Evolutionary conservation across 2,113 vertebrate species (phyloP), one percentile per base, ranked within the genome.

Genomic region (Copsychus sechellarum): DNA sequence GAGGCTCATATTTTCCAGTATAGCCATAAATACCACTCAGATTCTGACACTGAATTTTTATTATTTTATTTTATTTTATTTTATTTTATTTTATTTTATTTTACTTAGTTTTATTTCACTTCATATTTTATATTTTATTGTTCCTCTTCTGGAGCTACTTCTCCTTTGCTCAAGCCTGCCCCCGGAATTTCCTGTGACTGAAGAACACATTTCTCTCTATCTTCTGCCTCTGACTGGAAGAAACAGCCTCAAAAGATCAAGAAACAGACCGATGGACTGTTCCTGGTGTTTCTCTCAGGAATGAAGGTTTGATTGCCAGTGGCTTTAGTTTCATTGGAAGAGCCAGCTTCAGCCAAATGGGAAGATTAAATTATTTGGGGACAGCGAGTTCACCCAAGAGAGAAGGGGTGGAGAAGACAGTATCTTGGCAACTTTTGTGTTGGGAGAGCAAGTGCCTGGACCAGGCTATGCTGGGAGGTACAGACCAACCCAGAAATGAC

Each of bases 271-370:
- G 5, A 85, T 92, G 60, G 86, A 56, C 60, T 34, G 72, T 78
- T 88, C 58, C 88, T 88, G 91, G 76, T 97, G 25, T 90, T 83
- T 70, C 79, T 90, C 76, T 95, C 92, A 93, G 86, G 88, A 96
- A 96, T 86, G 45, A 92, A 86, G 67, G 22, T 74, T 86, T 77
- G 34, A 47, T 74, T 95, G 91, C 91, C 95, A 94, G 64, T 43
- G 76, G 50, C 43, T 93, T 93, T 83, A 88, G 83, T 92, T 88
- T 93, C 71, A 88, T 36, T 90, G 86, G 83, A 95, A 92, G 47
- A 93, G 34, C 40, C 51, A 84, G 51, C 72, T 90, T 45, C 60
- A 84, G 83, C 82, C 82, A 93, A 95, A 64, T 60, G 64, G 56
- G 76, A 90, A 92, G 90, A 93, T 86, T 92, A 90, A 92, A 90